Evolutionary conservation across 2,113 vertebrate species (phyloP), one percentile per base, ranked within the genome.

Genomic region (Pardalotus punctatus): DNA sequence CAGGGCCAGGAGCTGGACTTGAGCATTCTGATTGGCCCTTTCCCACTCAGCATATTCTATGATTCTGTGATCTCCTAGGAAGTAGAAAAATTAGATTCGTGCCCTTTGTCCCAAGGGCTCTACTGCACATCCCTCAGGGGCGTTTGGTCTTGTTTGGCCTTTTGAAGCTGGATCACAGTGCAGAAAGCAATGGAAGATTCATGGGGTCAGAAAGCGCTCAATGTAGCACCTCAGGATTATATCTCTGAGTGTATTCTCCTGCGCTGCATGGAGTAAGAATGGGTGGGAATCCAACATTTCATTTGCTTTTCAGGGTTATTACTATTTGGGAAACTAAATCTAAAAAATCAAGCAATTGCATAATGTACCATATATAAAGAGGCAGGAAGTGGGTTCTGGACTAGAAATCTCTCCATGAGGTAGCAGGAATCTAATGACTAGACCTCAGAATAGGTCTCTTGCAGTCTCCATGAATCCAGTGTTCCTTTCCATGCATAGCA

Each of bases 231-330:
- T 77, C 7, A 0, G 19, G 38, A 17, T 81, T 88, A 0, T 64
- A 10, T 48, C 29, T 74, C 11, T 24, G 14, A 57, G 23, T 65
- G n/a, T 82, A n/a, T 64, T 88, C 22, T 45, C 19, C 19, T 48
- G 40, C 1, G 0, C 24, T 51, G 2, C 11, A 3, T 64, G 57
- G 36, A 88, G 18, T 1, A 1, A 47, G 20, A 73, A 62, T 22
- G 23, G 28, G 12, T 86, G 9, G 12, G 18, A 66, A 81, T 82
- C 14, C 35, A 76, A 5, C 18, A 23, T 47, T 74, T 66, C 11
- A 16, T 86, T 69, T 57, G 77, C 12, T 88, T 56, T 90, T 71
- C n/a, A 64, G 20, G 4, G 4, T 80, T 72, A 36, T 28, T 57
- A 10, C 38, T 92, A 1, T 60, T 40, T 28, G 35, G 14, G 23